Percentiles rank a stretch among this genome's conserved stretches.
These are phyloP conservation scores for Lytechinus variegatus DNA, from an alignment of 35 echinoderm and acorn worm genomes.

Conservation along the genomic window DNA sequence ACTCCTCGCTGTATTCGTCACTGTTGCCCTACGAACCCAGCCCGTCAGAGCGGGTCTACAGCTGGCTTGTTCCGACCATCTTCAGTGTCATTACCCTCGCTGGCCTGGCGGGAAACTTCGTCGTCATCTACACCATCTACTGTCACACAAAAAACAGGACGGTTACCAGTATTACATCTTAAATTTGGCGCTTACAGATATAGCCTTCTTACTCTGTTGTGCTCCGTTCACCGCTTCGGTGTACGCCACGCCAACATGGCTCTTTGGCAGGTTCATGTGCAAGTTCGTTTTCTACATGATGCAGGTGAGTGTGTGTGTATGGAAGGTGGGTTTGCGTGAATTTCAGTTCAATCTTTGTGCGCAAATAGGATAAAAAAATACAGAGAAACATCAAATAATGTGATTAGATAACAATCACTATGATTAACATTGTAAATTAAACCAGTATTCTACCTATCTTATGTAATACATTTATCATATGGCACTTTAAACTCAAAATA, in stretches of 20 bases:
- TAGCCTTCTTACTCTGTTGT: conserved; percentile 71
- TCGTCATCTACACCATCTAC: conserved; percentile 74
- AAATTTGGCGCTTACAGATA: conserved; percentile 76
- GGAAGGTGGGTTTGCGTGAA: too few relatives aligned
- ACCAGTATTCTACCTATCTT: too few relatives aligned
- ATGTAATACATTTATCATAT: too few relatives aligned
- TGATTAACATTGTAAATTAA: too few relatives aligned
- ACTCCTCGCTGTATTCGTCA: conserved; percentile 24
- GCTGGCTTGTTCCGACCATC: conserved; percentile 68
- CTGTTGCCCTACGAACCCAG: background rate
- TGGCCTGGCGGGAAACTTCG: conserved; percentile 64
- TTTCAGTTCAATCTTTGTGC: too few relatives aligned
- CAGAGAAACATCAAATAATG: too few relatives aligned
- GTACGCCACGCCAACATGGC: conserved; percentile 59
- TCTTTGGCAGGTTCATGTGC: conserved; percentile 72
- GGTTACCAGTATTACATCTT: conserved; percentile 79
- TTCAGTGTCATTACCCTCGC: conserved; percentile 60
- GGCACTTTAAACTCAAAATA: too few relatives aligned
- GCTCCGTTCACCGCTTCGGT: conserved; percentile 69
- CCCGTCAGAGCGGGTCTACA: background rate
- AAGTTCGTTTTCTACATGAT: conserved; percentile 77
- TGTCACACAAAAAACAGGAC: conserved; percentile 76
- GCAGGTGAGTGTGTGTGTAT: conserved; percentile 55
- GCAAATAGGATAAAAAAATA: too few relatives aligned
- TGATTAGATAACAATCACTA: too few relatives aligned